Evolutionary conservation across 2,113 vertebrate species (phyloP).

Genomic region (Promerops cafer): DNA sequence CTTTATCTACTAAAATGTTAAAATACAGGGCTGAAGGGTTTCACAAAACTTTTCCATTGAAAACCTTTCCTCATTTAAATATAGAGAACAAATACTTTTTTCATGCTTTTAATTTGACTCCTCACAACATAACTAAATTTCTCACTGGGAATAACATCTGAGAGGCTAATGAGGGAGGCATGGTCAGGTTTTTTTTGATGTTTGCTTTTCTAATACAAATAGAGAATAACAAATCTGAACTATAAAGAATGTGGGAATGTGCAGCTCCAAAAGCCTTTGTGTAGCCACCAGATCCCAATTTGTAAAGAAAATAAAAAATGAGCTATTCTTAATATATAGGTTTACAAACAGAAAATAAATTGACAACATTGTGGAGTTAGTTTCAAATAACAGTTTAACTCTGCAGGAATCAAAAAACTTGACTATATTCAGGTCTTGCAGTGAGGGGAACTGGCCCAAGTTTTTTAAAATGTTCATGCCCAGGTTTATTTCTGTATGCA

Average conservation of each 20-base stretch:
- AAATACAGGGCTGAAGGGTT: not conserved
- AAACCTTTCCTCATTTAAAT: not conserved
- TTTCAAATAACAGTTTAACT: not conserved
- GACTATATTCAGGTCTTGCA: not conserved
- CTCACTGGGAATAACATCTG: not conserved
- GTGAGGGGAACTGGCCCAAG: not conserved
- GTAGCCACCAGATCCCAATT: not conserved
- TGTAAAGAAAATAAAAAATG: not conserved
- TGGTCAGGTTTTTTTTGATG: not conserved
- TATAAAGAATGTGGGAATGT: not conserved
- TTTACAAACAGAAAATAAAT: not conserved
- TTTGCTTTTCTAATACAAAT: conserved; percentile 20
- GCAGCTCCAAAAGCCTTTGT: not conserved
- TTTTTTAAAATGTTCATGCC: not conserved
- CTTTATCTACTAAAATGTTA: not conserved
- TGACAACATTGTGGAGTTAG: not conserved
- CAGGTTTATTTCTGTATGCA: not conserved
- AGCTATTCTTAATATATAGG: not conserved
- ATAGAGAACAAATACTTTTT: not conserved
- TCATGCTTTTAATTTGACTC: not conserved
- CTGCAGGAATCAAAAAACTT: not conserved
- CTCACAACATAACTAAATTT: not conserved
- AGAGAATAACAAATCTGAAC: not conserved
- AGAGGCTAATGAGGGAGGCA: not conserved
- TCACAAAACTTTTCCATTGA: not conserved